Base-by-base conservation (phyloP, 2,113 vertebrate species). In the Panthera leo region DNA sequence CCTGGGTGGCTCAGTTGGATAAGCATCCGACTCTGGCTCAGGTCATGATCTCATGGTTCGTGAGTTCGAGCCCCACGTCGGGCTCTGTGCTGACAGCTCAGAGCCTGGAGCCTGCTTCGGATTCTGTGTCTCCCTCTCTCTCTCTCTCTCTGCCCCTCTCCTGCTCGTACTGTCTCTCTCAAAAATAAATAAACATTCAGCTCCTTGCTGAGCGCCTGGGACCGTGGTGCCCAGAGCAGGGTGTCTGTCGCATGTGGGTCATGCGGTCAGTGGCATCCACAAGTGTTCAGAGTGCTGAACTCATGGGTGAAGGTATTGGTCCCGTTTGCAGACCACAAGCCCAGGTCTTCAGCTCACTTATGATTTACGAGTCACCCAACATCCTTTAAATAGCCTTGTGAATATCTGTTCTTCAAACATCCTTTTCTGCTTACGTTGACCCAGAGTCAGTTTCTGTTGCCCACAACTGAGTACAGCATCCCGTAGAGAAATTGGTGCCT, bases 351-450 rank as follows among this genome's bases (percentile, higher is more conserved):
- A 19, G 82, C 65, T 84, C 39, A 48, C 68, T 71, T 31, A 9
- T 5, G 7, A 27, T 23, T 48, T 53, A 21, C 70, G 55, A 92
- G 86, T 84, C 83, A 65, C n/a, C n/a, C 70, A 18, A 4, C 53
- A 65, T 88, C 86, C 84, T 92, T 55, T 42, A 70, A 86, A 95
- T 94, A 61, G 39, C 68, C 68, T 70, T 85, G 39, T 61, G 78
- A 84, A 48, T 4, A 39, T 45, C 85, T 45, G 14, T 34, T 36
- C 85, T 85, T 68, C 51, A 78, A 87, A 55, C 67, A 71, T 87
- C 71, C 53, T 79, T 89, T 93, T 76, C 87, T 84, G 29, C 48
- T 21, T 16, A 73, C 51, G 42, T 61, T 51, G 89, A 53, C 36
- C 36, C 5, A 27, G 91, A 36, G 21, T 29, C 39, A 16, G 61